Conservation (phyloP, 2,113 vertebrate genomes). For the Cochlearius cochlearius region DNA sequence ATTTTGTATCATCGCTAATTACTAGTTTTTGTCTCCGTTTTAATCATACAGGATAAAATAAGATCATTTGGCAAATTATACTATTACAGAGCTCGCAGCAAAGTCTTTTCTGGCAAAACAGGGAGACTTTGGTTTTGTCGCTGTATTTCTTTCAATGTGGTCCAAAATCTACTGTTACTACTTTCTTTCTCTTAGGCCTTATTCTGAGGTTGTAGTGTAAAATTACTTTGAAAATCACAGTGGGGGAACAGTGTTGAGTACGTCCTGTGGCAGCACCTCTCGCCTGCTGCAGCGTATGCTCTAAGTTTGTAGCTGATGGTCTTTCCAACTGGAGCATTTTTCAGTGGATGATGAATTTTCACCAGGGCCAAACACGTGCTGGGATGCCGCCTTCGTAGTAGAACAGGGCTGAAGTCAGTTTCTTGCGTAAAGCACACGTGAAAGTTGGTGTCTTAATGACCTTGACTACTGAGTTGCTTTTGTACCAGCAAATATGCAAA, state of each 20-base stretch:
- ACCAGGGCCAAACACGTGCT: not conserved
- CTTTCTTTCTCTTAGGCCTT: not conserved
- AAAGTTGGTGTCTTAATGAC: not conserved
- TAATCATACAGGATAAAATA: not conserved
- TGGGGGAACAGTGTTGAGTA: not conserved
- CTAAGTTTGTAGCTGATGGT: not conserved
- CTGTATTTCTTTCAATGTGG: not conserved
- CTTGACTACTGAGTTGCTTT: not conserved
- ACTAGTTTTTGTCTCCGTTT: conserved; percentile 10
- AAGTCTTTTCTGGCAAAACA: not conserved
- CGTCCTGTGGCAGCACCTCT: not conserved
- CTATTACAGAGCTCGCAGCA: not conserved
- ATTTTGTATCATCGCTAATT: conserved; percentile 67
- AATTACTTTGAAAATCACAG: not conserved
- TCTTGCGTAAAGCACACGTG: not conserved
- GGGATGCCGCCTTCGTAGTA: not conserved
- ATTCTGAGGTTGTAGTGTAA: not conserved
- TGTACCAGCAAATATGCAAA: not conserved
- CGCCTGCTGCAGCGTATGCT: not conserved
- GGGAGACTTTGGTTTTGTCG: not conserved
- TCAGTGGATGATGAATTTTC: not conserved
- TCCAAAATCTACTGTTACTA: not conserved
- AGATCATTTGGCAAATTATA: not conserved
- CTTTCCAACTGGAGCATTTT: not conserved
- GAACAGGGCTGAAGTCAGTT: not conserved